A percentile compares a stretch with the other conserved stretches of the same genome.
phyloP scores from a whole-genome alignment of 2,888 invertebrate species.

The Punctoribates punctum region DNA sequence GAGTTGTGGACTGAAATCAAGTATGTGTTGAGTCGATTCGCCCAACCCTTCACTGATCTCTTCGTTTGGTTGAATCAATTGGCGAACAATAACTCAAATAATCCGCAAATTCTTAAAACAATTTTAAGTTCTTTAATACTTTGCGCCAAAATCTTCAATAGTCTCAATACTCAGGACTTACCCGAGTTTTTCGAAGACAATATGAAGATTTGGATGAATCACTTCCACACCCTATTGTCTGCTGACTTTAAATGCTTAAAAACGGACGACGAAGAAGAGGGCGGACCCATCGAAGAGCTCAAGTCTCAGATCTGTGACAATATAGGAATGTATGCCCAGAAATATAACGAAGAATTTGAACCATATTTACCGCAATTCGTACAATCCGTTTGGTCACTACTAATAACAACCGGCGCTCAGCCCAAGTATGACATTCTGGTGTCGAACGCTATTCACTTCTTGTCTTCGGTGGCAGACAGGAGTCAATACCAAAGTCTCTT shows the following conservation, averaged over 20 bases:
- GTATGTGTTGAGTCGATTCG: constrained; percentile 87
- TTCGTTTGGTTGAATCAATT: constrained; percentile 80
- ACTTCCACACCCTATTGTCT: constrained; percentile 75
- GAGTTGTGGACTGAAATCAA: constrained; percentile 94
- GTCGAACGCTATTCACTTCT: constrained; percentile 89
- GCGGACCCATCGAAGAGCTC: constrained; percentile 82
- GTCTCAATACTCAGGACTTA: constrained; percentile 93
- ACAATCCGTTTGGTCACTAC: constrained; percentile 85
- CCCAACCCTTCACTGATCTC: constrained; percentile 86
- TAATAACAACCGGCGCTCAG: constrained; percentile 77
- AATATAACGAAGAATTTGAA: constrained; percentile 95
- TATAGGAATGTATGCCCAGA: constrained; percentile 85
- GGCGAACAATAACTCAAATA: constrained; percentile 70
- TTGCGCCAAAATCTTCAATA: constrained; percentile 92
- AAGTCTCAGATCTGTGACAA: constrained; percentile 96
- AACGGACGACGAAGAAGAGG: constrained; percentile 72
- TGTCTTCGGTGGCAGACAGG: constrained; percentile 89
- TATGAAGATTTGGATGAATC: constrained; percentile 90
- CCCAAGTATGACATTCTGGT: constrained; percentile 88
- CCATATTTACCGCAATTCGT: constrained; percentile 86
- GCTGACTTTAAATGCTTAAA: constrained; percentile 71
- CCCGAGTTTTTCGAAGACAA: constrained; percentile 99
- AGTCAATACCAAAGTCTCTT: constrained; percentile 81
- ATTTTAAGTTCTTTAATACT: constrained; percentile 84
- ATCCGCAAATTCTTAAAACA: constrained; percentile 73